Evolutionary conservation across 1,140 invertebrate species (phyloP), one percentile per base, ranked within the genome.

Genomic region (Drosophila pectinifera): DNA sequence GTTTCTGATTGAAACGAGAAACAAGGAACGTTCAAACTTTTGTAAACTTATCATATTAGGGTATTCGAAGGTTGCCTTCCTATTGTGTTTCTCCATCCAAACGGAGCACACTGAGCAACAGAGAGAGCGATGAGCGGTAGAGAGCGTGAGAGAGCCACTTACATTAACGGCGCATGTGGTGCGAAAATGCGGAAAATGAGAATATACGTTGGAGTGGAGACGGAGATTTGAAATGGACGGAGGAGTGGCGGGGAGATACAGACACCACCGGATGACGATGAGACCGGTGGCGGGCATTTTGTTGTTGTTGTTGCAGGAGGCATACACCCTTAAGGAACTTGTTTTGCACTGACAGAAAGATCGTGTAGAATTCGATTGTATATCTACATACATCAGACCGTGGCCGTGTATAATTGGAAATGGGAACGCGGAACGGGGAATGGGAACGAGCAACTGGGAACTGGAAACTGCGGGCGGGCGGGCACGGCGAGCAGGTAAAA

Each of bases 291-390:
- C 73, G 73, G 41, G 73, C 64, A 75, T 51, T 48, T 54, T 55
- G 38, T 36, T 58, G 48, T 62, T 65, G 67, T 56, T 69, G 53
- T 16, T 31, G 41, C 39, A 56, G 49, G 31, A 53, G 7, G 59
- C 72, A 78, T 56, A 75, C 83, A 86, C 70, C 82, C 82, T 79
- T 88, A 86, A 78, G 56, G 75, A 86, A 88, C 82, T 86, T 76
- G 82, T 88, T 86, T 88, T 82, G 65, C 82, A 86, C 74, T 79
- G 78, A 75, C 58, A 86, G 51, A 85, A 85, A 81, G 72, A 78
- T 65, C 11, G 10, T 28, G n/a, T 42, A 63, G 72, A 59, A 65
- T 53, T 22, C 74, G 72, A 73, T 69, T 59, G 62, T 63, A 77
- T 24, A 4, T 5, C 3, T 48, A 28, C 26, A 18, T 48, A 28